Percentiles rank a stretch among this genome's conserved stretches.
Evolutionary conservation across 2,797 vertebrate genomes (phyloP).

Genomic region (Furcifer pardalis): DNA sequence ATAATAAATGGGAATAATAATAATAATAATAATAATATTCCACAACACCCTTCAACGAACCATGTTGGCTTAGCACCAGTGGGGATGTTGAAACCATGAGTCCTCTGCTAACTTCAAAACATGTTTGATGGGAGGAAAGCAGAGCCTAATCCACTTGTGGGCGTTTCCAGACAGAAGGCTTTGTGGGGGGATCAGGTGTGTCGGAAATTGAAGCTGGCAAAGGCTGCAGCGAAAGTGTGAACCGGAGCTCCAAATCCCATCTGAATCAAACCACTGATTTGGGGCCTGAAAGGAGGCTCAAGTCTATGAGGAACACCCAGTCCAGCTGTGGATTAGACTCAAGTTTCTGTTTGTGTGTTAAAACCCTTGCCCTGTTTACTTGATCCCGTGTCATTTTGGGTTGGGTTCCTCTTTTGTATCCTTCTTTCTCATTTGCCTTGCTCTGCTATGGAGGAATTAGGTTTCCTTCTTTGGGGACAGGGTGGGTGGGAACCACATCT

Average conservation of each 20-base stretch:
- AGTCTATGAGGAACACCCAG: neutral
- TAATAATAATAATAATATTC: too few species aligned
- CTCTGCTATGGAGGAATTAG: neutral
- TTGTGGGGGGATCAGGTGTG: slow-evolving; percentile 17
- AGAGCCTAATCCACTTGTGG: slow-evolving; percentile 5
- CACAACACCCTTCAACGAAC: neutral
- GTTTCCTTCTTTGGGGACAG: too few species aligned
- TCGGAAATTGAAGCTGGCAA: neutral
- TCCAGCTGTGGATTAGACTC: neutral
- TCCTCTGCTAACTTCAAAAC: neutral
- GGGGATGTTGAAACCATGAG: neutral
- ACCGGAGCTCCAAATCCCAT: neutral
- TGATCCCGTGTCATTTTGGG: too few species aligned
- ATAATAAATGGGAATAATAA: too few species aligned
- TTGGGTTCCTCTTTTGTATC: too few species aligned
- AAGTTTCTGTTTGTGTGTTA: too few species aligned
- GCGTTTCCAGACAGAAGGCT: slow-evolving; percentile 33
- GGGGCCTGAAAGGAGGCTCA: neutral
- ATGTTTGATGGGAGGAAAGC: neutral
- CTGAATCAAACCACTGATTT: neutral
- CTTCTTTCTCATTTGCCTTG: too few species aligned
- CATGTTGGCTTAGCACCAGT: neutral
- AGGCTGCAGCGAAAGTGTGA: neutral
- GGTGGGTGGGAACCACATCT: too few species aligned
- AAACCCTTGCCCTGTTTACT: too few species aligned